Percentiles rank a stretch among this genome's conserved stretches.
These are phyloP conservation scores for Hylomyscus alleni DNA, from an alignment of 2,797 vertebrate species.

Conservation along the genomic window DNA sequence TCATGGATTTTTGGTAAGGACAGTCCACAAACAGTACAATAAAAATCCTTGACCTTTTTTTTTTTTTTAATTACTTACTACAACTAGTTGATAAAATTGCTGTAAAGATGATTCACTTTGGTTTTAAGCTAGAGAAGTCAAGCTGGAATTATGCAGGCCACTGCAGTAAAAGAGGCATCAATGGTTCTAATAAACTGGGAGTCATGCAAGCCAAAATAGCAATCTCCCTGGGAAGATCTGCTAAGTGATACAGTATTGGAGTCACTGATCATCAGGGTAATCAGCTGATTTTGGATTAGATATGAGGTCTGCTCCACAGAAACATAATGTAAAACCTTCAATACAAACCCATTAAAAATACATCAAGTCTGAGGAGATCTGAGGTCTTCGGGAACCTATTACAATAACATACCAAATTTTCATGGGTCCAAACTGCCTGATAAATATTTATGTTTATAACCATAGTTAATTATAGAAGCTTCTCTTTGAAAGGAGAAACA, in stretches of 20 bases:
- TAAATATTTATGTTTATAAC: not conserved
- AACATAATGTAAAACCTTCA: not conserved
- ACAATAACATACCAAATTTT: not conserved
- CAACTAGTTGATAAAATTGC: not conserved
- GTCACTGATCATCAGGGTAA: not conserved
- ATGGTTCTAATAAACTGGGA: not conserved
- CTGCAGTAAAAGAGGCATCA: not conserved
- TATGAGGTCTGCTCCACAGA: not conserved
- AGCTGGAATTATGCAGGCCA: not conserved
- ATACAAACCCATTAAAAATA: not conserved
- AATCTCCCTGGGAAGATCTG: not conserved
- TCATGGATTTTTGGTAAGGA: not conserved
- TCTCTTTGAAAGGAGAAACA: not conserved
- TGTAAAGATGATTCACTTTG: not conserved
- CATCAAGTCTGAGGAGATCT: not conserved
- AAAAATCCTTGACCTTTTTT: not conserved
- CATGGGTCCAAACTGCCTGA: not conserved
- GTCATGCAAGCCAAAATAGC: not conserved
- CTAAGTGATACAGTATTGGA: not conserved
- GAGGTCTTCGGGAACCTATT: not conserved
- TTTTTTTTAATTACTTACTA: not conserved
- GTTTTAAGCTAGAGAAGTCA: not conserved
- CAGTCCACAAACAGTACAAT: not conserved
- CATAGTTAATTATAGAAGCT: not conserved
- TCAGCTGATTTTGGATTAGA: not conserved